These are phyloP conservation scores for Carabus problematicus DNA, from an alignment of 2,888 invertebrate genomes.

Conservation along the genomic window DNA sequence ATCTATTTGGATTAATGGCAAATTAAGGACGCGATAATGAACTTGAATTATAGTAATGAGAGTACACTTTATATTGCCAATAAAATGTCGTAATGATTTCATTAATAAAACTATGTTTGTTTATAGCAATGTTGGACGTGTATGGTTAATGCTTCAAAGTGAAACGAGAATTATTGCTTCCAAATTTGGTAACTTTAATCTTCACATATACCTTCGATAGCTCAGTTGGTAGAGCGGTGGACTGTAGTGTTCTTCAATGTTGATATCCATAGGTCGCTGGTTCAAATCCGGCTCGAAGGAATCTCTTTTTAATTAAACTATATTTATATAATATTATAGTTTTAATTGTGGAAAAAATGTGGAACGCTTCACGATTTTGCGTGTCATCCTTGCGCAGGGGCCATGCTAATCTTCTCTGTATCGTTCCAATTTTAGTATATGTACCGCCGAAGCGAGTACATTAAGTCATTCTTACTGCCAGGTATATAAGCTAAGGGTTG, in stretches of 20 bases:
- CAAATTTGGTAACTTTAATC: neutral
- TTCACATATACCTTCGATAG: conserved; percentile 52
- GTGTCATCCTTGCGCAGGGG: conserved; percentile 93
- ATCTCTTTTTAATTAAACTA: conserved; percentile 50
- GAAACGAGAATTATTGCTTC: neutral
- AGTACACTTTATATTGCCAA: too few species aligned
- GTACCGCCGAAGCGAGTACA: conserved; percentile 80
- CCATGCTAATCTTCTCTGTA: conserved; percentile 94
- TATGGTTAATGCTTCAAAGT: too few species aligned
- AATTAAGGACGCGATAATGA: too few species aligned
- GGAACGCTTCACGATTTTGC: conserved; percentile 92
- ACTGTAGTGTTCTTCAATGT: conserved; percentile 50
- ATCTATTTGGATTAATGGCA: too few species aligned
- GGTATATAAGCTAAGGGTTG: too few species aligned
- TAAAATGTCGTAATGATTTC: too few species aligned
- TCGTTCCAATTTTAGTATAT: conserved; percentile 90
- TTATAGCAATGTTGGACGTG: too few species aligned
- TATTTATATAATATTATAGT: too few species aligned
- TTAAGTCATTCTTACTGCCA: too few species aligned
- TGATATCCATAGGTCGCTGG: conserved; percentile 31
- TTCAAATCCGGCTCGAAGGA: conserved; percentile 35
- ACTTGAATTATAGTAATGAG: too few species aligned
- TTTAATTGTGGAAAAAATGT: conserved; percentile 64
- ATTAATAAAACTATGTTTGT: too few species aligned
- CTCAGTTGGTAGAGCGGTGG: conserved; percentile 58